Base-by-base conservation (phyloP, 2,797 vertebrate species). In the Graptemys geographica region DNA sequence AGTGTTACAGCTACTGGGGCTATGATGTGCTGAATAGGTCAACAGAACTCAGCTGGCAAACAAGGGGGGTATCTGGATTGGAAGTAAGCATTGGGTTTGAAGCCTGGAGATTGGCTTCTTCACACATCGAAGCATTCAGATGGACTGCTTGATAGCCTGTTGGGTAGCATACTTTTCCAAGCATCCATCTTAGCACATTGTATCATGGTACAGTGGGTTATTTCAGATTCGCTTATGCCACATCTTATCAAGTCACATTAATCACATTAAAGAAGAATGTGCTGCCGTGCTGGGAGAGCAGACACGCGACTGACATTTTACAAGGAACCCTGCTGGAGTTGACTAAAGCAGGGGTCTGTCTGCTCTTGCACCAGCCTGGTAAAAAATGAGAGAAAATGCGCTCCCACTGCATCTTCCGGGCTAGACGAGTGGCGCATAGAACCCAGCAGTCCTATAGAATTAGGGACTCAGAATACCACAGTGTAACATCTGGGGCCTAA, bases 101-200 rank as follows among this genome's bases (percentile, higher is more conserved):
- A 41, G 62, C 8, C 2, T 21, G n/a, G 31, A 19, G n/a, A 23
- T 83, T 86, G 37, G 15, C 51, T 87, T 28, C 27, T 65, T 55
- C 33, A 15, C 1, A 10, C 37, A 12, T 13, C 6, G 56, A 15
- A 12, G n/a, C 23, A 7, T 55, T 31, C 28, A 25, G 0, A 1
- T 51, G 5, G 53, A 31, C n/a, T 47, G 5, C 28, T 11, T 1
- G 0, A 4, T 18, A 21, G 3, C 41, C 51, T 27, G 57, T 57
- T 59, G 4, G 19, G 51, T 28, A 44, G 19, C 25, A 13, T 19
- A 19, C 9, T 57, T 2, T 37, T 7, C 27, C 13, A 76, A 28
- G 11, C 13, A 0, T 28, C 59, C 56, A 11, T n/a, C 79, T 74
- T 27, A 6, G 47, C 65, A 19, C 44, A 21, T 21, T 33, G 25